Base-by-base conservation (phyloP, 2,888 invertebrate genomes). In the Eilema depressum region DNA sequence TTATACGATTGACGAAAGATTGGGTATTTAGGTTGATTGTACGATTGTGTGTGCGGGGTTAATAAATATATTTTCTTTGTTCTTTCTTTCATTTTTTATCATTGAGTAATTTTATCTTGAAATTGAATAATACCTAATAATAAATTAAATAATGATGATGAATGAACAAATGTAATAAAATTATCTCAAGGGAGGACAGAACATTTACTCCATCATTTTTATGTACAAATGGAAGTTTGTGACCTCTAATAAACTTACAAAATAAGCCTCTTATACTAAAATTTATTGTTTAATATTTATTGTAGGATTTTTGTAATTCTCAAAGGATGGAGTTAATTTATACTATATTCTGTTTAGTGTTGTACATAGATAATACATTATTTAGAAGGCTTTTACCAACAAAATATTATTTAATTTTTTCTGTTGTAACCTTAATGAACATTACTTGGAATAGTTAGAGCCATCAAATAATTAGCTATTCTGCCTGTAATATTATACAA, bases 281-380 rank as follows among this genome's bases (percentile, higher is more conserved):
- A 53, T n/a, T 53, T n/a, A 53, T 53, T n/a, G n/a, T 20, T 53
- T 10, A 20, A 53, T 53, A 8, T n/a, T 53, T n/a, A 53, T n/a
- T 53, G 53, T 53, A 53, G 53, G n/a, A n/a, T 53, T n/a, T n/a
- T n/a, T 53, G 53, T 53, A 53, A 53, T 53, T n/a, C 53, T 53
- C 53, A 8, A 53, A 20, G 53, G 53, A n/a, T 53, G 20, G 20
- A 20, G 53, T 2, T 53, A 53, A 53, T n/a, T 53, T n/a, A 53
- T n/a, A 20, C 20, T 3, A 47, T 20, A 20, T 47, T 47, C 47
- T 47, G 20, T 53, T n/a, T 53, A n/a, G n/a, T 53, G 20, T 53
- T 53, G n/a, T n/a, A n/a, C n/a, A n/a, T n/a, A n/a, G n/a, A n/a
- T n/a, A n/a, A n/a, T n/a, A n/a, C n/a, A n/a, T n/a, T n/a, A n/a